These are phyloP conservation scores for Aphaenogaster rudis DNA, from an alignment of 1,140 invertebrate species.

Conservation along the genomic window DNA sequence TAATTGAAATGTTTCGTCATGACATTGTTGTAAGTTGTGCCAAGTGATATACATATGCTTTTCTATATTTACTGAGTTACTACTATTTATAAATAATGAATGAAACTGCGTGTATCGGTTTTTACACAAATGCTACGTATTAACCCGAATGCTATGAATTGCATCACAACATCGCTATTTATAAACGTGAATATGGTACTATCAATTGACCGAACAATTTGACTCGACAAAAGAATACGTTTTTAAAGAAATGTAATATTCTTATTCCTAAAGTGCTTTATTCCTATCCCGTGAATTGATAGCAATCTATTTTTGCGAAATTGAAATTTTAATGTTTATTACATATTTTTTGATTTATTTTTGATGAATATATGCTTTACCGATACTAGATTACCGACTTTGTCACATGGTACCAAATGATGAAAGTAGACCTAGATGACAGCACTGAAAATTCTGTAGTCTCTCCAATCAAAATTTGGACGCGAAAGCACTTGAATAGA, in stretches of 20 bases:
- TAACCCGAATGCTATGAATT: not conserved
- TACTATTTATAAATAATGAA: constrained; percentile 21
- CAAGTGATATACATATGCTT: not conserved
- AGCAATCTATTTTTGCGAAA: not conserved
- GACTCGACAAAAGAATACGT: not conserved
- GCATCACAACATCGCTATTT: not conserved
- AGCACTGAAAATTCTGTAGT: not conserved
- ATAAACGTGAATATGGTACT: not conserved
- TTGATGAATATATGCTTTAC: not conserved
- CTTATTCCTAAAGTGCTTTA: not conserved
- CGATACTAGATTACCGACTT: not conserved
- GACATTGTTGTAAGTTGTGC: not conserved
- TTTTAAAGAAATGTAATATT: not conserved
- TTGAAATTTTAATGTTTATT: not conserved
- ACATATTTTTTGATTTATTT: not conserved
- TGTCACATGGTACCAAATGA: not conserved
- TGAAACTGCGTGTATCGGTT: not conserved
- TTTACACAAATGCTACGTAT: not conserved
- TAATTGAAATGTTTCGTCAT: not conserved
- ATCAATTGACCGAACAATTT: not conserved
- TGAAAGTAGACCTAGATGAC: not conserved
- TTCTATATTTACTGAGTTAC: not conserved
- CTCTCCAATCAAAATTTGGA: not conserved
- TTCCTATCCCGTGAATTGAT: not conserved
- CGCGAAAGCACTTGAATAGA: too few species aligned